Percentiles rank a stretch among this genome's conserved stretches.
Conservation (phyloP, 2,113 vertebrate genomes). For the Anser brachyrhynchus region DNA sequence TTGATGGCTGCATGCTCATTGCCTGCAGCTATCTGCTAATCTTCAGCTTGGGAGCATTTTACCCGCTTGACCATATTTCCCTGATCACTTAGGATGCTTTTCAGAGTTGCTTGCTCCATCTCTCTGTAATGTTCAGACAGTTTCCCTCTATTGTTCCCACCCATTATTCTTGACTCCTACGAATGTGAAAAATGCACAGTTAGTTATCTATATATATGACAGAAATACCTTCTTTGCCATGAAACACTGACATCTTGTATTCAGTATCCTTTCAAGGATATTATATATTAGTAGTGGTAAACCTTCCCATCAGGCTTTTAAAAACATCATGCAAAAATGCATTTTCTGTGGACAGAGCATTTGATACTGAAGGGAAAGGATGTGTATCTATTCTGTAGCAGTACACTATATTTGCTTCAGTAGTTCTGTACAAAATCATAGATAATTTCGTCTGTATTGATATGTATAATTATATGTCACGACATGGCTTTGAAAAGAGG, state of each 20-base stretch:
- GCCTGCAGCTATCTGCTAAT: constrained; percentile 21
- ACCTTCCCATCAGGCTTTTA: neutral
- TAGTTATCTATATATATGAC: neutral
- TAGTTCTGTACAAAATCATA: neutral
- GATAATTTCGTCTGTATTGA: neutral
- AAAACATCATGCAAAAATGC: neutral
- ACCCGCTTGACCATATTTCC: neutral
- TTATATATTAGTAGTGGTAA: neutral
- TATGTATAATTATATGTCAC: neutral
- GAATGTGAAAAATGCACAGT: neutral
- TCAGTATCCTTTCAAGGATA: neutral
- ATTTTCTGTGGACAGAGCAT: neutral
- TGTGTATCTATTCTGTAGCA: neutral
- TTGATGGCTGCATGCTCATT: constrained; percentile 9
- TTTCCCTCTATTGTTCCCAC: neutral
- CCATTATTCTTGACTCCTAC: neutral
- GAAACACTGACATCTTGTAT: neutral
- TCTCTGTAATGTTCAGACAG: neutral
- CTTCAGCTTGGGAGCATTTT: constrained; percentile 10
- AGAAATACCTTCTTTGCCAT: neutral
- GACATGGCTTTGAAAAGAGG: neutral
- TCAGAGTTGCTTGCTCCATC: neutral
- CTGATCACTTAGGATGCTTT: neutral
- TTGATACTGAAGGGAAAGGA: neutral
- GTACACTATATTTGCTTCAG: neutral